These are phyloP conservation scores for Enchytraeus crypticus DNA, from an alignment of 2,888 invertebrate species.

Conservation along the genomic window DNA sequence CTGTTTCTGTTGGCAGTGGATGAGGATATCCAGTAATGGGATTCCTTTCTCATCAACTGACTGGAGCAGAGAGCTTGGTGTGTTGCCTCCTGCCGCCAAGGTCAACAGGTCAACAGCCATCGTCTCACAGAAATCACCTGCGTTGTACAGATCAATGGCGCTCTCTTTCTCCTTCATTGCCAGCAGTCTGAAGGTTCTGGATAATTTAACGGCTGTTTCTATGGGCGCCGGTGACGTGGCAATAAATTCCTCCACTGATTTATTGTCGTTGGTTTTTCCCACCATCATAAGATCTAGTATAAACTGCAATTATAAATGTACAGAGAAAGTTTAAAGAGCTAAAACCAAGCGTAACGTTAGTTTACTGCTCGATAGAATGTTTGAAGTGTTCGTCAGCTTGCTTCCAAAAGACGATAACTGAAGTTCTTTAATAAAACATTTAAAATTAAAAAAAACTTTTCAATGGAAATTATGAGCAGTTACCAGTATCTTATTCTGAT, in stretches of 20 bases:
- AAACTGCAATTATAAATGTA: constrained; percentile 55
- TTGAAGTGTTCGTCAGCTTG: no score
- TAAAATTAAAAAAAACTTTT: no score
- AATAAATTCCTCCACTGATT: constrained; percentile 93
- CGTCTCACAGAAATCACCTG: constrained; percentile 80
- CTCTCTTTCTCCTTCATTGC: constrained; percentile 94
- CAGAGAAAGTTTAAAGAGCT: neutral
- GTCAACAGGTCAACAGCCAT: constrained; percentile 95
- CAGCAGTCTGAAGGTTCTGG: constrained; percentile 63
- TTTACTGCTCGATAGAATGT: no score
- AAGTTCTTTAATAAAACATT: no score
- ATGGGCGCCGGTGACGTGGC: constrained; percentile 98
- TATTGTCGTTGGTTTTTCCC: constrained; percentile 81
- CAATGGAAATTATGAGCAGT: no score
- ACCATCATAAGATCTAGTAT: constrained; percentile 97
- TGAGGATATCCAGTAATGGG: constrained; percentile 89
- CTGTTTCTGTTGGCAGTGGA: constrained; percentile 97
- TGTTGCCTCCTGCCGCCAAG: constrained; percentile 84
- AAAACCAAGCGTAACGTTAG: neutral
- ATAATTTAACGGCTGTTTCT: constrained; percentile 93
- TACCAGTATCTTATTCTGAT: no score
- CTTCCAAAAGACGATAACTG: no score
- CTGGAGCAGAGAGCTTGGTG: constrained; percentile 84
- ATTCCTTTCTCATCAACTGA: constrained; percentile 88
- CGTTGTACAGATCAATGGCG: constrained; percentile 87